phyloP scores from a whole-genome alignment of 1,140 invertebrate genomes.

The Nephila pilipes region DNA sequence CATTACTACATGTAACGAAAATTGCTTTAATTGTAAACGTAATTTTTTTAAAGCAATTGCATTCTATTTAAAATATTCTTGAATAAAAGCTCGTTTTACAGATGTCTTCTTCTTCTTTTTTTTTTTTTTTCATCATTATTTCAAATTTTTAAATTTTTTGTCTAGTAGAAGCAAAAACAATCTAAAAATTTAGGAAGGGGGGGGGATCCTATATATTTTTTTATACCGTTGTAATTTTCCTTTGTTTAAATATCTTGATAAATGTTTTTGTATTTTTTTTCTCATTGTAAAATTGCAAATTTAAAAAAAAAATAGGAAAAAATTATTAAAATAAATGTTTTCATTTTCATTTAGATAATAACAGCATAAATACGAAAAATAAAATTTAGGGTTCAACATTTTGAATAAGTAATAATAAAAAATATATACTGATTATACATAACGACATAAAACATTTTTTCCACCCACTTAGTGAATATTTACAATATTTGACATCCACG shows the following conservation, averaged over 20 bases:
- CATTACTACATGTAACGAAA: not conserved
- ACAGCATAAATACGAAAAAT: constrained; percentile 37
- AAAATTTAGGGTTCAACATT: constrained; percentile 19
- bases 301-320: not conserved
- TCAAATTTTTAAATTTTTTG: no score
- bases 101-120: no score
- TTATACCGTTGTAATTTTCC: no score
- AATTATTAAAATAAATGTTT: not conserved
- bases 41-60: not conserved
- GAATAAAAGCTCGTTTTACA: not conserved
- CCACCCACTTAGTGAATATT: constrained; percentile 2
- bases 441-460: not conserved
- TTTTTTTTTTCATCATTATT: not conserved
- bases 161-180: no score
- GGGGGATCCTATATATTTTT: no score
- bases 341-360: not conserved
- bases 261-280: not conserved
- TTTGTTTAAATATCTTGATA: no score
- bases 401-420: not conserved
- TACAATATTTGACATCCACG: constrained; percentile 1
- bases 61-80: not conserved
- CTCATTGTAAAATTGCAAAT: not conserved
- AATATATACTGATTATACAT: not conserved
- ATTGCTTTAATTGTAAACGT: not conserved
- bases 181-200: no score